Evolutionary conservation across 2,888 invertebrate genomes (phyloP), one percentile per base, ranked within the genome.

Genomic region (Sarcophaga rosellei): DNA sequence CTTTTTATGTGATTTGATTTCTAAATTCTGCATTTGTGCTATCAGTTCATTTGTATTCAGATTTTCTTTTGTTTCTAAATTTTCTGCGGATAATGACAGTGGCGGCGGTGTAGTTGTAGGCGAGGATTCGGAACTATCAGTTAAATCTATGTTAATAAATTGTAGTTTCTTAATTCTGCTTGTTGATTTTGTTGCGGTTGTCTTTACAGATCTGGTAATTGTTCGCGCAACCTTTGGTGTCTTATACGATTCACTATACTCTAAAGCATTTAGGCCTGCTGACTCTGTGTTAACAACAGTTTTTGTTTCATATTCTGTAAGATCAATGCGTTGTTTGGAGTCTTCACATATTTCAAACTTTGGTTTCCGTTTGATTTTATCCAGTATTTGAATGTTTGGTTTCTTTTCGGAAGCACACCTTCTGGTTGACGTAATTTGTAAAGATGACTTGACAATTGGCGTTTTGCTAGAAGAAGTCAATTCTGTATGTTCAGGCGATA

Each of bases 101-200:
- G 45, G 68, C 3, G 61, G 62, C 3, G 61, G 62, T 3, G 74
- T 23, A 47, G 65, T 70, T 1, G 20, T 1, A 45, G 77, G 21
- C 5, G 79, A 57, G 11, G 68, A 23, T 59, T 21, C 12, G 17
- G 35, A 59, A 66, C 75, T 88, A 44, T 88, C 86, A n/a, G 74
- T 62, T 59, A 85, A 76, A 59, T 89, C 88, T 3, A 88, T 79
- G 11, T 89, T 85, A 17, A 91, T 89, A 2, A 89, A 53, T 89
- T 88, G 5, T 84, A 62, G 17, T 21, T 23, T 44, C 61, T 79
- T 68, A 45, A 23, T 45, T 82, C 82, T 72, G 25, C 23, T 11
- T 21, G 57, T n/a, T 45, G 45, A 4, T 80, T 77, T 74, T 12
- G 59, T 35, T 57, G 59, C 11, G 45, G 74, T 73, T 21, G 59